Base-by-base conservation (phyloP, 2,113 vertebrate genomes). In the Loxodonta africana region DNA sequence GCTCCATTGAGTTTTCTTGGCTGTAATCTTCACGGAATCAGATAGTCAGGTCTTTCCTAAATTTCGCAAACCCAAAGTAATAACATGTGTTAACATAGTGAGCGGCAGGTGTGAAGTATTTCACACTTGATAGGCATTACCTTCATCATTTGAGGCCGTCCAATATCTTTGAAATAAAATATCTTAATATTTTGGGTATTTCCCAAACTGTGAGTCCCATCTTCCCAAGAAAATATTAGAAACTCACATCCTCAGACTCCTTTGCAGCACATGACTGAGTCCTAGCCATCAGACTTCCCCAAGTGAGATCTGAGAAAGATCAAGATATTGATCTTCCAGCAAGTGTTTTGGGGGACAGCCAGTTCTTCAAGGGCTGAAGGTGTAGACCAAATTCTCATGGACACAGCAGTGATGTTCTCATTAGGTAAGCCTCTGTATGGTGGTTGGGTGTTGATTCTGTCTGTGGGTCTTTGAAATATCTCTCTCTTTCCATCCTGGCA, bases 141-240 rank as follows among this genome's bases (percentile, higher is more conserved):
- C 71, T 9, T 73, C 25, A 87, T 76, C 33, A 53, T 44, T 8
- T 20, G 23, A 86, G 10, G 30, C 44, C 60, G 33, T 1, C 4
- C 2, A 63, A 65, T 12, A 80, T 77, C 82, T 96, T 65, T 80
- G 20, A 93, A 92, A 69, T 84, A 69, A 30, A 86, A 78, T 26
- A 41, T 74, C 53, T n/a, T 73, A 11, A 69, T 23, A 12, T 20
- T 57, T 10, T 81, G 23, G 30, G 28, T 51, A 26, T 33, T 90
- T 57, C 33, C 5, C n/a, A 69, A 41, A 46, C 14, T 65, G 46
- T n/a, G 21, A 82, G 20, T 62, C 11, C 15, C 6, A 44, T 4
- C 10, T 46, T 81, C 28, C 25, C 12, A 91, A 46, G 20, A 14
- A 30, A 23, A 44, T 21, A 73, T 12, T 33, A 23, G 77, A 81